Conservation (phyloP, 1,140 invertebrate genomes). For the Alviniconcha marisindica region DNA sequence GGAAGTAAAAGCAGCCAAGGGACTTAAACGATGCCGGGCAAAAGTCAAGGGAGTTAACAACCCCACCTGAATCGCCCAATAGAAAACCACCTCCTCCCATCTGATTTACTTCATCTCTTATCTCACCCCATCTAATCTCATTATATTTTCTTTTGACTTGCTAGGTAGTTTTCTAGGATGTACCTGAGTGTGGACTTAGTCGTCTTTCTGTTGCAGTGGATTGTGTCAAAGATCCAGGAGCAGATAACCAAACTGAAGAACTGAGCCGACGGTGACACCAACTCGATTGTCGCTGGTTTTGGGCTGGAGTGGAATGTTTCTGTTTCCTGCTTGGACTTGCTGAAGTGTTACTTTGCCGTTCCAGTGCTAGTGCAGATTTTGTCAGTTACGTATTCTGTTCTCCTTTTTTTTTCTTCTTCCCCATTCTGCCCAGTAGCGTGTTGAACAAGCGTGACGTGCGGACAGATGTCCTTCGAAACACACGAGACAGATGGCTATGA, state of each 20-base stretch:
- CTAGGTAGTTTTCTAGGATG: too few relatives aligned
- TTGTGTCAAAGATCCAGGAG: slow-evolving; percentile 59
- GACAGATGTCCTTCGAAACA: too few relatives aligned
- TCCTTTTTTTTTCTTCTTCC: not conserved
- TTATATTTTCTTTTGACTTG: not conserved
- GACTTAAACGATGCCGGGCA: not conserved
- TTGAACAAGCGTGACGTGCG: too few relatives aligned
- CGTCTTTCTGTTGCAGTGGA: slow-evolving; percentile 59
- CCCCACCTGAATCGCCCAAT: not conserved
- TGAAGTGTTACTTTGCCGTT: too few relatives aligned
- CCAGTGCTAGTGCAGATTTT: too few relatives aligned
- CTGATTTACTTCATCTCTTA: not conserved
- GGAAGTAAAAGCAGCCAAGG: too few relatives aligned
- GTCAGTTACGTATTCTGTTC: too few relatives aligned
- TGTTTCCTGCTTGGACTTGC: too few relatives aligned
- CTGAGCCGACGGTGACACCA: not conserved
- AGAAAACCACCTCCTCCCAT: not conserved
- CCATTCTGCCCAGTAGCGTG: not conserved
- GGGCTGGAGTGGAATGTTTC: too few relatives aligned
- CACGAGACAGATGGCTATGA: too few relatives aligned
- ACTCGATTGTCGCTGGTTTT: too few relatives aligned
- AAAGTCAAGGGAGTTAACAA: slow-evolving; percentile 19
- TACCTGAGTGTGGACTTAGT: too few relatives aligned
- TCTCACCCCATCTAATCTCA: not conserved
- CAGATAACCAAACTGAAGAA: slow-evolving; percentile 40